Evolutionary conservation across 2,888 invertebrate species (phyloP).

Genomic region (Arctia plantaginis): DNA sequence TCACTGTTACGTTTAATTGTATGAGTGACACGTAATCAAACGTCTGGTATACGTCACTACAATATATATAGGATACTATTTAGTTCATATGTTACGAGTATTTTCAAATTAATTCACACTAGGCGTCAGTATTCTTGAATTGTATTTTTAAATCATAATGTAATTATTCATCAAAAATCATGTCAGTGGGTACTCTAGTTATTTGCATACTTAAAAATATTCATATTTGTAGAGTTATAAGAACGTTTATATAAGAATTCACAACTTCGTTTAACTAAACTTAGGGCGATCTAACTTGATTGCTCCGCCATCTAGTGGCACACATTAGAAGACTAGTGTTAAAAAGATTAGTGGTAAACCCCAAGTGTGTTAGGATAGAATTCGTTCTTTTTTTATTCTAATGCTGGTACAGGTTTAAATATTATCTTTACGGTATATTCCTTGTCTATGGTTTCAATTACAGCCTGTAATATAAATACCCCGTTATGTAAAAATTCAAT

Average conservation of each 20-base stretch:
- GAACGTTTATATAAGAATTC: background rate
- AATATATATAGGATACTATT: conserved; percentile 18
- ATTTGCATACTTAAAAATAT: background rate
- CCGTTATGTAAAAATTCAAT: background rate
- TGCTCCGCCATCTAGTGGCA: background rate
- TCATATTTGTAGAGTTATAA: background rate
- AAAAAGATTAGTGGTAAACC: background rate
- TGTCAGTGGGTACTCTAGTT: background rate
- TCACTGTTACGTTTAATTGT: conserved; percentile 44
- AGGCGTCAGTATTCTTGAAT: background rate
- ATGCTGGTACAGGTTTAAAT: no score
- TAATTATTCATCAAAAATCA: background rate
- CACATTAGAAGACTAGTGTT: background rate
- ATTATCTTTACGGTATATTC: no score
- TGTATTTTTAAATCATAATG: background rate
- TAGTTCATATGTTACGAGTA: background rate
- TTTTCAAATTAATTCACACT: background rate
- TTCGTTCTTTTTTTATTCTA: background rate
- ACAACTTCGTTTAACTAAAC: background rate
- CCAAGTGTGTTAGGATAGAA: background rate
- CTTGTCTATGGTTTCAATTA: no score
- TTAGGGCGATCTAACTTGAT: background rate
- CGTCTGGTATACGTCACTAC: conserved; percentile 45
- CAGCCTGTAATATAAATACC: background rate
- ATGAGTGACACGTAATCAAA: conserved; percentile 65